These are phyloP conservation scores for Erannis defoliaria DNA, from an alignment of 2,888 invertebrate genomes.

Conservation along the genomic window DNA sequence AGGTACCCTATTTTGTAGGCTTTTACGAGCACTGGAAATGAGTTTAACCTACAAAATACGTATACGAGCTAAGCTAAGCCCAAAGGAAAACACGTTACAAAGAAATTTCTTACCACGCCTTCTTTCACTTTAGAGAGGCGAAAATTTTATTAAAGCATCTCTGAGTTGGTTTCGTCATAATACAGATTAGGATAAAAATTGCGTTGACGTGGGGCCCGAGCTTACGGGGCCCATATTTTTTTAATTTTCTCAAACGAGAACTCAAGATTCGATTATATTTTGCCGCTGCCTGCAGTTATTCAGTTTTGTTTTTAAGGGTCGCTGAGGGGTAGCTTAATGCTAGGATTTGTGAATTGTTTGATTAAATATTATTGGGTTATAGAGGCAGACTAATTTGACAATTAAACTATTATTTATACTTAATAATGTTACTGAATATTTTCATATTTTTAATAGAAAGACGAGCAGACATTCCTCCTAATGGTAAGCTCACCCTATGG, in stretches of 20 bases:
- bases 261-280: slow-evolving; percentile 77
- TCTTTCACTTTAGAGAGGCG: slow-evolving; percentile 53
- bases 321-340: slow-evolving; percentile 55
- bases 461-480: no score
- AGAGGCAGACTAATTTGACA: not conserved
- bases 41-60: not conserved
- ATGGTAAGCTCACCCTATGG: no score
- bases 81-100: slow-evolving; percentile 45
- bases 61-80: slow-evolving; percentile 11
- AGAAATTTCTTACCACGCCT: slow-evolving; percentile 57
- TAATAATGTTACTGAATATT: not conserved
- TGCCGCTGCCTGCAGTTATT: slow-evolving; percentile 62
- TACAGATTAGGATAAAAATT: slow-evolving; percentile 83
- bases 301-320: slow-evolving; percentile 68
- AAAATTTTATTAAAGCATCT: slow-evolving; percentile 68
- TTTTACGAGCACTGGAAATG: slow-evolving; percentile 1
- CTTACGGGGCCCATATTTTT: slow-evolving; percentile 75
- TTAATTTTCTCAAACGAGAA: slow-evolving; percentile 83
- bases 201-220: slow-evolving; percentile 73
- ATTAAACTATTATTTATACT: not conserved
- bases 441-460: no score
- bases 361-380: slow-evolving; percentile 19
- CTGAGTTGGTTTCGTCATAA: slow-evolving; percentile 72
- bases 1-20: not conserved
- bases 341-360: slow-evolving; percentile 41